Evolutionary conservation across 2,888 invertebrate species (phyloP).

Genomic region (Phasia obesa): DNA sequence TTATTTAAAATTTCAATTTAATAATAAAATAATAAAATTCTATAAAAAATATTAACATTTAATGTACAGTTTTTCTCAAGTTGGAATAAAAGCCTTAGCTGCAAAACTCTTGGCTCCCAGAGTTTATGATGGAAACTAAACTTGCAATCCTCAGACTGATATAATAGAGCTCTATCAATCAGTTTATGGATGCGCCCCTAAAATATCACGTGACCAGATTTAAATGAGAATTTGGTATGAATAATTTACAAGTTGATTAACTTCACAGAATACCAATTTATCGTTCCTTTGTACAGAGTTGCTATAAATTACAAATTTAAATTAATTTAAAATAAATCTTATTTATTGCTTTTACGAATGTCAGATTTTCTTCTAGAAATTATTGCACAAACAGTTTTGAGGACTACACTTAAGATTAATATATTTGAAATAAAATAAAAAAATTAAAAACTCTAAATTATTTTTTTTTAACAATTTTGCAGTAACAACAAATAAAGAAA

Average conservation of each 20-base stretch:
- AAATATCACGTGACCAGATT: too few species aligned
- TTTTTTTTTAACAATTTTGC: neutral
- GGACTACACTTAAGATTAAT: slow-evolving; percentile 46
- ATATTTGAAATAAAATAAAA: slow-evolving; percentile 17
- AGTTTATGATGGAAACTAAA: too few species aligned
- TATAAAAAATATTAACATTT: too few species aligned
- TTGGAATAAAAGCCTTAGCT: too few species aligned
- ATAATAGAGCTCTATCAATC: too few species aligned
- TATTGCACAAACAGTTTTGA: slow-evolving; percentile 20
- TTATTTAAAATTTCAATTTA: too few species aligned
- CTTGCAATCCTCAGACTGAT: too few species aligned
- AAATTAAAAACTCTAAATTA: too few species aligned
- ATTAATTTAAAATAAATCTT: slow-evolving; percentile 49
- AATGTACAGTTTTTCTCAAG: too few species aligned
- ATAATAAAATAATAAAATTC: too few species aligned
- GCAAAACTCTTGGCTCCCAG: too few species aligned
- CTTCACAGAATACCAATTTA: neutral
- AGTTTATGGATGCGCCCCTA: too few species aligned
- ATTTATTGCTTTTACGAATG: slow-evolving; percentile 41
- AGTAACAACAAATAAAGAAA: neutral
- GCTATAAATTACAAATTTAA: slow-evolving; percentile 31
- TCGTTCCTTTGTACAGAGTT: neutral
- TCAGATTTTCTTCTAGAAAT: slow-evolving; percentile 33
- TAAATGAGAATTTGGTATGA: neutral
- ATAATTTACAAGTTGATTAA: neutral